phyloP scores from a whole-genome alignment of 2,888 invertebrate genomes.

The Perithous albicinctus region DNA sequence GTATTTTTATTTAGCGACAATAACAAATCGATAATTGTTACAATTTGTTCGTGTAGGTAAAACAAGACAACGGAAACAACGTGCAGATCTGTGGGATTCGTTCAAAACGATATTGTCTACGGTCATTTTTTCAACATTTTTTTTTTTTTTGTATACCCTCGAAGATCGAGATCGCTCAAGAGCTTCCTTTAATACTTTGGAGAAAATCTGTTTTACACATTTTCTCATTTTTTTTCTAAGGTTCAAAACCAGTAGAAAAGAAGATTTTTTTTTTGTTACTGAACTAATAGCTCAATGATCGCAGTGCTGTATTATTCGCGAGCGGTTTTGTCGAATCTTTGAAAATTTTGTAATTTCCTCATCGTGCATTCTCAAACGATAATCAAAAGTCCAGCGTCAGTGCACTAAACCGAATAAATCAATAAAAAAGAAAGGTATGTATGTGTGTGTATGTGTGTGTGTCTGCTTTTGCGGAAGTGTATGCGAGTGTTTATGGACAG shows the following conservation, averaged over 20 bases:
- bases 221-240: neutral
- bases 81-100: neutral
- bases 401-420: neutral
- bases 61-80: neutral
- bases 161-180: neutral
- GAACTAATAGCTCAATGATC: neutral
- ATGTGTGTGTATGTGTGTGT: neutral
- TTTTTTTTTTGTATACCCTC: too few species aligned
- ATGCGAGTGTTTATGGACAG: neutral
- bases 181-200: neutral
- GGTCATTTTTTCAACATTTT: neutral
- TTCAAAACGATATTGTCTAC: neutral
- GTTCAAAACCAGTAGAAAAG: neutral
- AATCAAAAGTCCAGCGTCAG: neutral
- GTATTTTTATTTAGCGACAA: conserved; percentile 8
- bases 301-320: conserved; percentile 17
- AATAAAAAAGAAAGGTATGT: conserved; percentile 10
- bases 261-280: neutral
- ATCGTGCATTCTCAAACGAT: neutral
- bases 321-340: neutral
- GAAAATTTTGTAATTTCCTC: neutral
- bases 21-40: neutral
- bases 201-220: neutral
- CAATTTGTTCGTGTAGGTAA: neutral
- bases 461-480: neutral